phyloP scores from a whole-genome alignment of 2,113 vertebrate species.

The Silurus asotus region DNA sequence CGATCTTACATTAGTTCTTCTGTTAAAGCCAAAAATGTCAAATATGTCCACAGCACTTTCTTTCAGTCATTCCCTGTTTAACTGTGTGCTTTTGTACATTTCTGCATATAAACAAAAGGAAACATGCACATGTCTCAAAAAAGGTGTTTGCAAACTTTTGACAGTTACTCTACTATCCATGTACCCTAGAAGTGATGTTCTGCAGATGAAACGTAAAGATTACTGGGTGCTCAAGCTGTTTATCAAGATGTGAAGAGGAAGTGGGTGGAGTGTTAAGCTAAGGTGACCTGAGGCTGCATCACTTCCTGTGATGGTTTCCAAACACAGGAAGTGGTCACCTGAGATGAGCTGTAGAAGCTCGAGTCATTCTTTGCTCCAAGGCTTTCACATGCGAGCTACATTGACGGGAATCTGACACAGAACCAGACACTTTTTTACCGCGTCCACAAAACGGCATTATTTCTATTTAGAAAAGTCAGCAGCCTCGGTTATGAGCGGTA shows the following conservation, averaged over 20 bases:
- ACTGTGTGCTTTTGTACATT: no score
- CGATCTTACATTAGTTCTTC: no score
- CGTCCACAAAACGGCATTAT: conserved; percentile 8
- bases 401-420: background rate
- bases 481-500: background rate
- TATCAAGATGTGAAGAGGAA: conserved; percentile 15
- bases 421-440: background rate
- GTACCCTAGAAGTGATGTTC: background rate
- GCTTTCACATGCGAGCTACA: background rate
- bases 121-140: background rate
- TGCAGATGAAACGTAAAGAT: background rate
- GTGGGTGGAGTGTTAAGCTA: background rate
- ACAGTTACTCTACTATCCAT: background rate
- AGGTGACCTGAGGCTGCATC: conserved; percentile 34
- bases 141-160: no score
- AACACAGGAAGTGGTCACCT: conserved; percentile 41
- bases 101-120: no score
- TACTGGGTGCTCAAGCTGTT: background rate
- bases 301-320: conserved; percentile 33
- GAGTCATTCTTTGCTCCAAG: background rate
- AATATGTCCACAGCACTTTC: no score
- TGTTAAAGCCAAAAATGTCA: no score
- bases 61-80: no score
- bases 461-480: background rate
- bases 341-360: conserved; percentile 7